phyloP scores from a whole-genome alignment of 2,797 vertebrate species.

The Myotis vivesi region DNA sequence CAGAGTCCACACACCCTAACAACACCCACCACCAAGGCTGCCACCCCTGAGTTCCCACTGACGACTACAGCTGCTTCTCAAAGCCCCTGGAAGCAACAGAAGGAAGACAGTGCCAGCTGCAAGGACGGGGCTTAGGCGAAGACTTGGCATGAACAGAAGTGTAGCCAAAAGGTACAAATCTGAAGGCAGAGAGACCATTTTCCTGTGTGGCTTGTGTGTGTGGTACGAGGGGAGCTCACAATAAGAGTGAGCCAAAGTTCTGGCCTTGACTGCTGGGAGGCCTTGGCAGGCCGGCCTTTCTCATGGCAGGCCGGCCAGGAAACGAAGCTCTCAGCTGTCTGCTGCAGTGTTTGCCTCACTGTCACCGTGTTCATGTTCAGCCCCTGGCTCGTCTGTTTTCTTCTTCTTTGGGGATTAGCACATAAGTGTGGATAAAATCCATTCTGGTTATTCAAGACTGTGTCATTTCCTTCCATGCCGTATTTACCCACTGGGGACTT shows the following conservation, averaged over 20 bases:
- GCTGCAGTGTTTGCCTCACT: slow-evolving; percentile 57
- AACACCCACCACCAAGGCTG: neutral
- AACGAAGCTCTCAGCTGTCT: slow-evolving; percentile 63
- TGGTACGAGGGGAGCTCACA: slow-evolving; percentile 32
- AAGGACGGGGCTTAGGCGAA: slow-evolving; percentile 45
- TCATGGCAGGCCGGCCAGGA: slow-evolving; percentile 60
- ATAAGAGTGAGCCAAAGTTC: slow-evolving; percentile 43
- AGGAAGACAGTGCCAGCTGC: slow-evolving; percentile 56
- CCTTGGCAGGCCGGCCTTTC: slow-evolving; percentile 66
- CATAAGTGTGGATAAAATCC: slow-evolving; percentile 33
- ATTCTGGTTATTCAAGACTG: slow-evolving; percentile 51
- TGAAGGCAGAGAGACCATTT: slow-evolving; percentile 48
- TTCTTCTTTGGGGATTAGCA: slow-evolving; percentile 64
- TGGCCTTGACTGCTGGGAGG: slow-evolving; percentile 53
- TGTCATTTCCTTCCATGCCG: neutral
- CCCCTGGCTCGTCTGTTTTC: slow-evolving; percentile 31
- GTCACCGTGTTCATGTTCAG: slow-evolving; percentile 48
- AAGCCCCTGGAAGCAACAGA: neutral
- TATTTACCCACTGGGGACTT: slow-evolving; percentile 48
- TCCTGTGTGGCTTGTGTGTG: slow-evolving; percentile 61
- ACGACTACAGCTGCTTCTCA: neutral
- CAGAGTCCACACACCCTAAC: neutral
- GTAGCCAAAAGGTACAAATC: slow-evolving; percentile 67
- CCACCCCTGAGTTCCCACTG: neutral
- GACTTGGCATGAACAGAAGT: slow-evolving; percentile 49